phyloP scores from a whole-genome alignment of 92 coral and sea anemone genomes.

The Porites divaricata region DNA sequence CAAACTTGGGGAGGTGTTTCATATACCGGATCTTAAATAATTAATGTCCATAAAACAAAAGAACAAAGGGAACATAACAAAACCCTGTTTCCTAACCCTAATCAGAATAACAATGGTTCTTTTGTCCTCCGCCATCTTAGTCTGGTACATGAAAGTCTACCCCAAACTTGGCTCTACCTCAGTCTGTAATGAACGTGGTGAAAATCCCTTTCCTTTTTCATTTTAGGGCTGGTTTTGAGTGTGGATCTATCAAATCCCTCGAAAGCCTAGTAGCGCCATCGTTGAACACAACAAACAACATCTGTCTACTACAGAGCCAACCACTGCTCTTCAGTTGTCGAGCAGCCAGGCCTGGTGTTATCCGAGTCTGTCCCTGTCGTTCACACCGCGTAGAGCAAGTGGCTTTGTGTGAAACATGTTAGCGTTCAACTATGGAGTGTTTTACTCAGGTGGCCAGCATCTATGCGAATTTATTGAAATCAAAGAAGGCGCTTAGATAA shows the following conservation, averaged over 20 bases:
- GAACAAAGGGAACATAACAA: too few relatives aligned
- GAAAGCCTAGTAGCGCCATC: constrained; percentile 78
- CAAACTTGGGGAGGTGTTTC: too few relatives aligned
- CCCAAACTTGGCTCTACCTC: too few relatives aligned
- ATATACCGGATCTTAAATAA: too few relatives aligned
- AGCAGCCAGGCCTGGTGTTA: constrained; percentile 34
- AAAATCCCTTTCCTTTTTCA: neutral
- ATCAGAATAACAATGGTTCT: too few relatives aligned
- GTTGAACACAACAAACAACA: constrained; percentile 54
- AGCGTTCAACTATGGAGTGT: neutral
- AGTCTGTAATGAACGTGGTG: neutral
- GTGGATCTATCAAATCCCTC: neutral
- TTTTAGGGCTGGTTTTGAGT: constrained; percentile 22
- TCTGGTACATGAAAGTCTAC: too few relatives aligned
- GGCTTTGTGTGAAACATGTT: constrained; percentile 60
- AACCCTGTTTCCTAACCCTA: too few relatives aligned
- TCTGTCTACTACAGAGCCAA: constrained; percentile 82
- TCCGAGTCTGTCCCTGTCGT: constrained; percentile 84
- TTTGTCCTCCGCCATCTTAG: too few relatives aligned
- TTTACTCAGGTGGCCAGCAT: too few relatives aligned
- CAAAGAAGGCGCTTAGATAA: too few relatives aligned
- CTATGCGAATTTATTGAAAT: too few relatives aligned
- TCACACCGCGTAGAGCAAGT: constrained; percentile 80
- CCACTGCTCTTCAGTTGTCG: constrained; percentile 81
- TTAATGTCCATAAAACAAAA: too few relatives aligned